Evolutionary conservation across 1,140 invertebrate genomes (phyloP), one percentile per base, ranked within the genome.

Genomic region (Zaprionus ghesquierei): DNA sequence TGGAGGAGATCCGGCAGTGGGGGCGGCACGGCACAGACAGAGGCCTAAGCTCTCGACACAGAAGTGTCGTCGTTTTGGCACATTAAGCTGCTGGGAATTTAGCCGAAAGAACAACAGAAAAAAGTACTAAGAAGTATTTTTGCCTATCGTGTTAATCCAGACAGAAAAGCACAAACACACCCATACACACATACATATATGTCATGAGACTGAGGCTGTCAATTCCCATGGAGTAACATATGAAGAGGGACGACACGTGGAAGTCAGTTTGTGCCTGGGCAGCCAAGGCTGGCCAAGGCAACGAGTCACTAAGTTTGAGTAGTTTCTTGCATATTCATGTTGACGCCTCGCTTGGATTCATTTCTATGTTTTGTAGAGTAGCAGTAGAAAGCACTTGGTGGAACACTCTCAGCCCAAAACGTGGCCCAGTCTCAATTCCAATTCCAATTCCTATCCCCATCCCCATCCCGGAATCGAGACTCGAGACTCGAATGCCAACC

Each of bases 51-150:
- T 18, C 53, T 18, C 29, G 10, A 33, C 53, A 41, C 35, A 41
- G 13, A 49, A 58, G 20, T 56, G 58, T 31, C 33, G 58, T 25
- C 51, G 53, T 63, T 63, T 61, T 38, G 23, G 59, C 58, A 38
- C 50, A 63, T 46, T 35, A 41, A 56, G 60, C 41, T 29, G n/a
- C n/a, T 22, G 41, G 38, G 60, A 55, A 25, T 46, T 41, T 10
- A 15, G 25, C 33, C 35, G 20, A 58, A 10, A 41, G 9, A 20
- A 23, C n/a, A 27, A 3, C 15, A 64, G 10, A 62, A 58, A 69
- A 54, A 62, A 63, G 66, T 62, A 61, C 51, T 35, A 65, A 58
- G 25, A 18, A 71, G 64, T 64, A 33, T 56, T 15, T 15, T 22
- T 55, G 51, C 10, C 29, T 51, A 58, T 58, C 23, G 29, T 71